Conservation (phyloP, 2,888 invertebrate species). For the Dicycla oo region DNA sequence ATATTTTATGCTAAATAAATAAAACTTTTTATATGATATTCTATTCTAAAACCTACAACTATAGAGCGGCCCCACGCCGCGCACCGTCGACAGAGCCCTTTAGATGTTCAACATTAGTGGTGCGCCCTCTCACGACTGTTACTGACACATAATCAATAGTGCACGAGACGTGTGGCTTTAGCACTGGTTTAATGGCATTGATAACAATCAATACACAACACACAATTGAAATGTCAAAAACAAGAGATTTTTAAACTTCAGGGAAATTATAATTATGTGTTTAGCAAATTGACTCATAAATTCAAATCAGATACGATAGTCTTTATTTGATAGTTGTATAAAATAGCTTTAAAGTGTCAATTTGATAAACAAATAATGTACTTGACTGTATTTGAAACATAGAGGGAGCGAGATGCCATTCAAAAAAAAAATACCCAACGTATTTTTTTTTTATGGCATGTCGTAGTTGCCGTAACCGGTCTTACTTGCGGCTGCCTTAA, state of each 20-base stretch:
- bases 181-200: conserved; percentile 52
- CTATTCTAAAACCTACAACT: background rate
- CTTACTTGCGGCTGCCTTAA: too few relatives aligned
- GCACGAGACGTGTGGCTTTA: conserved; percentile 59
- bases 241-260: conserved; percentile 27
- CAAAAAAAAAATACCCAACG: too few relatives aligned
- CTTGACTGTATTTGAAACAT: too few relatives aligned
- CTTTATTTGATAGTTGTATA: background rate
- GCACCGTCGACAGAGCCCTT: conserved; percentile 52
- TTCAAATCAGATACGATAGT: too few relatives aligned
- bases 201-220: conserved; percentile 49
- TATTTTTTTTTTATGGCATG: too few relatives aligned
- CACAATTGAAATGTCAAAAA: conserved; percentile 30
- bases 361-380: too few relatives aligned
- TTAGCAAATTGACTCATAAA: too few relatives aligned
- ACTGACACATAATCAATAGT: conserved; percentile 73
- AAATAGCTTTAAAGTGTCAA: background rate
- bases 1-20: too few relatives aligned
- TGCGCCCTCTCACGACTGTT: conserved; percentile 68
- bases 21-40: too few relatives aligned
- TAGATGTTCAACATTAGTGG: conserved; percentile 63
- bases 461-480: too few relatives aligned
- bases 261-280: too few relatives aligned
- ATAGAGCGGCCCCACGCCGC: conserved; percentile 21
- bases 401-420: too few relatives aligned